These are phyloP conservation scores for Xiphophorus hellerii DNA, from an alignment of 2,113 vertebrate genomes.

Conservation along the genomic window DNA sequence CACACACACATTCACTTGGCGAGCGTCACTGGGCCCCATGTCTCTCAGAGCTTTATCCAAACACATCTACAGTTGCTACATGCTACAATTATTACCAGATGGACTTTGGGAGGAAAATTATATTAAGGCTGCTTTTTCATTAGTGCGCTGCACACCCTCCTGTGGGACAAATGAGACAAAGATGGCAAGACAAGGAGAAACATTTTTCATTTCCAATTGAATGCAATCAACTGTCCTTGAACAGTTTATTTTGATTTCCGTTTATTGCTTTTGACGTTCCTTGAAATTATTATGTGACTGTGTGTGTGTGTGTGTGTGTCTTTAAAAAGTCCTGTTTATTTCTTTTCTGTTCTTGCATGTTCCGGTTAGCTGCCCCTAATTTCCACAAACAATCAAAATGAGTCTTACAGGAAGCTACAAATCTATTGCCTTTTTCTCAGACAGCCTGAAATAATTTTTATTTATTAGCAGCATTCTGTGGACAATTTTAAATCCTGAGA, in stretches of 20 bases:
- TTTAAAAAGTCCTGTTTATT: neutral
- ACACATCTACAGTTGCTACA: slow-evolving; percentile 79
- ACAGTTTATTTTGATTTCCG: slow-evolving; percentile 17
- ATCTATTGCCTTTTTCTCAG: too few species aligned
- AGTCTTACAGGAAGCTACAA: too few species aligned
- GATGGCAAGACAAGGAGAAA: neutral
- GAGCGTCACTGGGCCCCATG: slow-evolving; percentile 69
- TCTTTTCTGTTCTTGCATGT: neutral
- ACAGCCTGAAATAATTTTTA: too few species aligned
- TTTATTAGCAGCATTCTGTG: too few species aligned
- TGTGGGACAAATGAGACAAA: slow-evolving; percentile 14
- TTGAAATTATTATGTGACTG: neutral
- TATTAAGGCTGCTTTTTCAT: slow-evolving; percentile 74
- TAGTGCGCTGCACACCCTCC: slow-evolving; percentile 46
- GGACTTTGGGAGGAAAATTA: slow-evolving; percentile 66
- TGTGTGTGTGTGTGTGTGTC: neutral
- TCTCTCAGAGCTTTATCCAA: slow-evolving; percentile 78
- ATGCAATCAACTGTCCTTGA: slow-evolving; percentile 7
- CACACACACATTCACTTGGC: slow-evolving; percentile 15
- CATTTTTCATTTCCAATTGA: slow-evolving; percentile 31
- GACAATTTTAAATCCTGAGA: too few species aligned
- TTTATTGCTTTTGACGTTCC: slow-evolving; percentile 9
- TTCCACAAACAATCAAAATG: neutral
- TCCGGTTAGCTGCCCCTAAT: neutral
- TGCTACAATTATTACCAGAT: slow-evolving; percentile 80